Percentiles rank a stretch among this genome's conserved stretches.
Evolutionary conservation across 2,888 invertebrate species (phyloP).

Genomic region (Cancer borealis): DNA sequence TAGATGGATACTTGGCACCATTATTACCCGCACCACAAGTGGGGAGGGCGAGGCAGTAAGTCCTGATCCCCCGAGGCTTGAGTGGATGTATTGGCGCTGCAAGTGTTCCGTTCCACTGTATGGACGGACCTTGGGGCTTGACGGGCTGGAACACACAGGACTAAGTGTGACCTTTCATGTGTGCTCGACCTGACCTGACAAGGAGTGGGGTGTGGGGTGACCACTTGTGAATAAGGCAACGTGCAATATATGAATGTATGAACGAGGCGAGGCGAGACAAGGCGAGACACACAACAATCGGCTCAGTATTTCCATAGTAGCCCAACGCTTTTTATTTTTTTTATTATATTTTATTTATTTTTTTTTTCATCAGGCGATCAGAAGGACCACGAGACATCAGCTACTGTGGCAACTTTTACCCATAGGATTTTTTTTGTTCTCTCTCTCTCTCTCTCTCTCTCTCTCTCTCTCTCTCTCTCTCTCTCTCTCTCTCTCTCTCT

Average conservation of each 20-base stretch:
- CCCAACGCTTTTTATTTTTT: too few relatives aligned
- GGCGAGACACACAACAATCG: too few relatives aligned
- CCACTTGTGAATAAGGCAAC: too few relatives aligned
- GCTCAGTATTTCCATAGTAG: too few relatives aligned
- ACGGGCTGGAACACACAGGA: neutral
- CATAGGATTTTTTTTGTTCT: neutral
- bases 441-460: constrained; percentile 42
- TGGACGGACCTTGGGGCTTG: neutral
- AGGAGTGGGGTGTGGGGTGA: too few relatives aligned
- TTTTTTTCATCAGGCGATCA: too few relatives aligned
- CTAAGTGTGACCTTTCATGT: too few relatives aligned
- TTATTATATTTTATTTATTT: too few relatives aligned
- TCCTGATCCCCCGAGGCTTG: neutral
- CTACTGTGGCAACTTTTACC: neutral
- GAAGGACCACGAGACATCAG: too few relatives aligned
- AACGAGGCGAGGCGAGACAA: too few relatives aligned
- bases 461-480: constrained; percentile 51
- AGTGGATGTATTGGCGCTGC: neutral
- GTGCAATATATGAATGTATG: too few relatives aligned
- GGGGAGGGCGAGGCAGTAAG: neutral
- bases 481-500: neutral
- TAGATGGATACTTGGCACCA: neutral
- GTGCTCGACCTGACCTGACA: too few relatives aligned
- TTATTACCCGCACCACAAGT: neutral
- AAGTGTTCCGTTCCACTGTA: neutral